These are phyloP conservation scores for Sthenelais limicola DNA, from an alignment of 2,888 invertebrate genomes.

Conservation along the genomic window DNA sequence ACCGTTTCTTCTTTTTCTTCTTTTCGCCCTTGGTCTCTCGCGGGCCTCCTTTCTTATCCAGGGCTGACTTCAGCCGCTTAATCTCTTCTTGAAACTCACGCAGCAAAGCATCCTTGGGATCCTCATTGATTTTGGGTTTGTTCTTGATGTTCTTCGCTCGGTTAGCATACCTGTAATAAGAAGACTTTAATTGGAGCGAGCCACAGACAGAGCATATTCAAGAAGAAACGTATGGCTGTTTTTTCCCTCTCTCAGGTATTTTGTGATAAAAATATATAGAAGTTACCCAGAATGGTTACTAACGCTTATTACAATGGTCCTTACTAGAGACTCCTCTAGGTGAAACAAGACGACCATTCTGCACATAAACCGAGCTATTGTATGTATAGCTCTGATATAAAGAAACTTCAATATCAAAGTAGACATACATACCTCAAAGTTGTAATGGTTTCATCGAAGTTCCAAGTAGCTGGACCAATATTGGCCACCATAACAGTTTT, in stretches of 20 bases:
- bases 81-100: conserved; percentile 97
- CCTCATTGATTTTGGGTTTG: conserved; percentile 97
- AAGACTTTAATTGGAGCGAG: conserved; percentile 18
- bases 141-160: conserved; percentile 99
- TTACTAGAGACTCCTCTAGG: background rate
- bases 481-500: conserved; percentile 99
- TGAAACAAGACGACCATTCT: background rate
- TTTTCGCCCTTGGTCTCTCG: conserved; percentile 68
- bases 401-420: background rate
- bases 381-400: background rate
- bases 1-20: conserved; percentile 60
- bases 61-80: conserved; percentile 76
- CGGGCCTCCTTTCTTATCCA: conserved; percentile 67
- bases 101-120: conserved; percentile 97
- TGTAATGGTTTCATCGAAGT: conserved; percentile 97
- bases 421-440: conserved; percentile 80
- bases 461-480: conserved; percentile 97
- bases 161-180: conserved; percentile 82
- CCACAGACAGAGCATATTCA: too few species aligned
- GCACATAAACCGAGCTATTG: background rate
- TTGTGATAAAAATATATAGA: too few species aligned
- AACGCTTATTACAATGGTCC: background rate
- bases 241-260: too few species aligned
- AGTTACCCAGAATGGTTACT: background rate
- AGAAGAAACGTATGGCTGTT: too few species aligned